phyloP scores from a whole-genome alignment of 1,140 invertebrate species.

The Bombus cullumanus region DNA sequence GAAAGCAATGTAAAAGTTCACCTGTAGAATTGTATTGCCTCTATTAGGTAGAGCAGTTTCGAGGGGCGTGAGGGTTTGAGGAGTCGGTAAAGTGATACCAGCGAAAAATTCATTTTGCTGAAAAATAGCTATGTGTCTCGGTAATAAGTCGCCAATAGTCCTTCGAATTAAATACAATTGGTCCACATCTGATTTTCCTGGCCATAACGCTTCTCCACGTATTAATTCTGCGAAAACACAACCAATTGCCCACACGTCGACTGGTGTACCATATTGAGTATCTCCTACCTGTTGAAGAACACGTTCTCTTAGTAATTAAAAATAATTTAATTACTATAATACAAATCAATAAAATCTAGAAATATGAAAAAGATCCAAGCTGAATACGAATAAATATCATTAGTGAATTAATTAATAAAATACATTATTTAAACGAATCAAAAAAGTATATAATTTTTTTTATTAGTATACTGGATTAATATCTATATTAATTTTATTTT shows the following conservation, averaged over 20 bases:
- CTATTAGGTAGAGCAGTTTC: constrained; percentile 92
- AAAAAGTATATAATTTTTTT: background rate
- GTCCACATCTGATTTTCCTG: constrained; percentile 99
- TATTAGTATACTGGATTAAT: background rate
- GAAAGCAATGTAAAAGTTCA: constrained; percentile 22
- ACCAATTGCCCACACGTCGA: constrained; percentile 98
- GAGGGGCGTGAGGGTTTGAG: constrained; percentile 92
- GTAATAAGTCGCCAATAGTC: constrained; percentile 95
- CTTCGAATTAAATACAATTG: constrained; percentile 97
- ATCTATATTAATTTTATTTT: background rate
- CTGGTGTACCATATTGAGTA: constrained; percentile 97
- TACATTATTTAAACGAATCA: background rate
- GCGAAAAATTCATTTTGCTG: constrained; percentile 97
- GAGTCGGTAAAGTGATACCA: constrained; percentile 95
- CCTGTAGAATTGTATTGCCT: constrained; percentile 83
- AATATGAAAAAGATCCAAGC: too few species aligned
- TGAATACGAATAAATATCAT: too few species aligned
- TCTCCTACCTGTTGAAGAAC: constrained; percentile 90
- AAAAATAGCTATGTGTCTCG: constrained; percentile 97
- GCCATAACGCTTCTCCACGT: constrained; percentile 97
- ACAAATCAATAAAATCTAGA: background rate
- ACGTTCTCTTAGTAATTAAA: background rate
- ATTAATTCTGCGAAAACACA: constrained; percentile 98
- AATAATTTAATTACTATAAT: background rate
- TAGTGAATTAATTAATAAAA: background rate